Evolutionary conservation across 2,113 vertebrate genomes (phyloP).

Genomic region (Scomber japonicus): DNA sequence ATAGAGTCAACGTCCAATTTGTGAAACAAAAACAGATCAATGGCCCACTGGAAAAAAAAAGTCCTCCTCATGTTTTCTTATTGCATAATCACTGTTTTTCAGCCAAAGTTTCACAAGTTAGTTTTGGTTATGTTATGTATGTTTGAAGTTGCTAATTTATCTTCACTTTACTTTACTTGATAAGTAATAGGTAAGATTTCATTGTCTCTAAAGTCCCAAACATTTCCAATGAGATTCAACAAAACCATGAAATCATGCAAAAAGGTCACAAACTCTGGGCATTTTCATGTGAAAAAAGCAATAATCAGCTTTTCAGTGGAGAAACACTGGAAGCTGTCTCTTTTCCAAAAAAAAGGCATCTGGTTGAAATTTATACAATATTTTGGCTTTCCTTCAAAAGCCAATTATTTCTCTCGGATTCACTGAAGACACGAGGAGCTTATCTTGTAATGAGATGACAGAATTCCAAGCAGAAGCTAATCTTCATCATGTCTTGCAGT

Average conservation of each 20-base stretch:
- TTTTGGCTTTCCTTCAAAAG: slow-evolving; percentile 52
- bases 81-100: slow-evolving; percentile 24
- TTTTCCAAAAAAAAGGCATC: slow-evolving; percentile 27
- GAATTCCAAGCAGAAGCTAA: slow-evolving; percentile 49
- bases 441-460: slow-evolving; percentile 58
- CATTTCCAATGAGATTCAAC: not conserved
- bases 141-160: not conserved
- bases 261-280: not conserved
- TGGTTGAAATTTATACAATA: slow-evolving; percentile 51
- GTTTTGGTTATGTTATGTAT: not conserved
- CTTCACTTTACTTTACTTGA: not conserved
- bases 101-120: not conserved
- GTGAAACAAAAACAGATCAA: slow-evolving; percentile 48
- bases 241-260: not conserved
- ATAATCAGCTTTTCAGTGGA: slow-evolving; percentile 20
- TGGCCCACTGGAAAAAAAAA: not conserved
- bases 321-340: not conserved
- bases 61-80: slow-evolving; percentile 11
- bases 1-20: slow-evolving; percentile 28
- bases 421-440: slow-evolving; percentile 34
- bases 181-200: not conserved
- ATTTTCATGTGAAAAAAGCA: slow-evolving; percentile 2
- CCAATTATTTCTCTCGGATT: slow-evolving; percentile 59
- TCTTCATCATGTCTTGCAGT: slow-evolving; percentile 49
- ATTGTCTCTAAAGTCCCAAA: not conserved